Base-by-base conservation (phyloP, 2,113 vertebrate genomes). In the Coryphaenoides rupestris region DNA sequence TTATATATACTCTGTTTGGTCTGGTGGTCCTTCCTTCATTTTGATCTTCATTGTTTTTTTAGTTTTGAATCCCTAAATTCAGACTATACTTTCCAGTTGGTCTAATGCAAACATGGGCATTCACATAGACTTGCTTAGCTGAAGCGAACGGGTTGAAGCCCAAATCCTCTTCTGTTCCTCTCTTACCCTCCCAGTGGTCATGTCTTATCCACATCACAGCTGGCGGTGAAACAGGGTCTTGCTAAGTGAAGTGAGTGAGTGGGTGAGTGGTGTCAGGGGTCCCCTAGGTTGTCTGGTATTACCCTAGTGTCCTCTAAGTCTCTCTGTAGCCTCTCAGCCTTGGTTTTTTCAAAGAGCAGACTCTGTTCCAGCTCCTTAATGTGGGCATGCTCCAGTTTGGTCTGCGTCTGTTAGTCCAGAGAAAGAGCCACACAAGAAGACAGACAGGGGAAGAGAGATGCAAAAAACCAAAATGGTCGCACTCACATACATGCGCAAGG, bases 241-340 rank as follows among this genome's bases (percentile, higher is more conserved):
- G 16, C n/a, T 52, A 19, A 54, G 3, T 54, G 5, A n/a, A 21
- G 9, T 13, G 21, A 54, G 16, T 54, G 52, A 54, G 52, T 19
- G 19, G n/a, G n/a, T n/a, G n/a, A n/a, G 33, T 12, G 33, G 13
- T 40, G 33, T 12, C 33, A n/a, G n/a, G 33, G 33, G 33, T 3
- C 14, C 19, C 19, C 19, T 22, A 15, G 19, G 21, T 15, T n/a
- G 21, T 76, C 67, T 66, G 63, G 76, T 73, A 95, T 99, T 94
- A 96, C 94, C 94, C 94, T 95, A 93, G 94, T 94, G 92, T 96
- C 94, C 95, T 96, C 94, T 94, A 96, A 95, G 92, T 96, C 94
- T 76, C 94, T 94, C 93, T 96, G 94, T 78, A 96, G 94, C 93
- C n/a, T 96, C 86, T 95, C 94, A 93, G 94, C 94, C 95, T 94